Evolutionary conservation across 2,888 invertebrate genomes (phyloP).

Genomic region (Mythimna ferrago): DNA sequence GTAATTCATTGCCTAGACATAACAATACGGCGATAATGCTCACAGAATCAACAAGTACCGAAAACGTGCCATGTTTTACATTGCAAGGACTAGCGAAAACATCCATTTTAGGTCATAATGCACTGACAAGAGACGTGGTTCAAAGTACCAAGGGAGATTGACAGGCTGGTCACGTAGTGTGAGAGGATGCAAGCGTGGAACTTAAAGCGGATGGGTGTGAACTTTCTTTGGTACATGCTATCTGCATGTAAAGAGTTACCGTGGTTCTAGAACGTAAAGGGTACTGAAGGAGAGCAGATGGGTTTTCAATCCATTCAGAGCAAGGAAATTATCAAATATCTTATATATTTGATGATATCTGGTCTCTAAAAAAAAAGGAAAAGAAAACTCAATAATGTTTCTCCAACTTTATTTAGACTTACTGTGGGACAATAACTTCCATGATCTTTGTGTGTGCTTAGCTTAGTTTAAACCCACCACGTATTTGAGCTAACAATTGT

Average conservation of each 20-base stretch:
- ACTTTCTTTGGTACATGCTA: background rate
- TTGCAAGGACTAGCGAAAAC: conserved; percentile 49
- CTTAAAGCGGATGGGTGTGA: background rate
- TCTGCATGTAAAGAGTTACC: background rate
- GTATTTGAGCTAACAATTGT: too few species aligned
- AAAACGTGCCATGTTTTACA: conserved; percentile 46
- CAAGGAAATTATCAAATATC: too few species aligned
- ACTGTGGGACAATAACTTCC: too few species aligned
- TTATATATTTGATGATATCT: too few species aligned
- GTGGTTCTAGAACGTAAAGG: too few species aligned
- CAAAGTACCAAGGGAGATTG: conserved; percentile 36
- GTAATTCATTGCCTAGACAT: conserved; percentile 46
- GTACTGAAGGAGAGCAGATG: too few species aligned
- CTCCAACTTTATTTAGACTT: too few species aligned
- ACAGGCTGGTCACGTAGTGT: conserved; percentile 48
- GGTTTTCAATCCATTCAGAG: too few species aligned
- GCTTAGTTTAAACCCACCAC: too few species aligned
- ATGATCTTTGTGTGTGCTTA: too few species aligned
- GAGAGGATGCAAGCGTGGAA: conserved; percentile 16
- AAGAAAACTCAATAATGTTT: too few species aligned
- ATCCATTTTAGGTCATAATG: conserved; percentile 61
- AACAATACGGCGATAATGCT: conserved; percentile 38
- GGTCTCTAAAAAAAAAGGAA: too few species aligned
- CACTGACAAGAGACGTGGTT: conserved; percentile 28
- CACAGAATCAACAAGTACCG: conserved; percentile 37